Percentiles rank a stretch among this genome's conserved stretches.
phyloP scores from a whole-genome alignment of 2,113 vertebrate genomes.

The Pontoporia blainvillei region DNA sequence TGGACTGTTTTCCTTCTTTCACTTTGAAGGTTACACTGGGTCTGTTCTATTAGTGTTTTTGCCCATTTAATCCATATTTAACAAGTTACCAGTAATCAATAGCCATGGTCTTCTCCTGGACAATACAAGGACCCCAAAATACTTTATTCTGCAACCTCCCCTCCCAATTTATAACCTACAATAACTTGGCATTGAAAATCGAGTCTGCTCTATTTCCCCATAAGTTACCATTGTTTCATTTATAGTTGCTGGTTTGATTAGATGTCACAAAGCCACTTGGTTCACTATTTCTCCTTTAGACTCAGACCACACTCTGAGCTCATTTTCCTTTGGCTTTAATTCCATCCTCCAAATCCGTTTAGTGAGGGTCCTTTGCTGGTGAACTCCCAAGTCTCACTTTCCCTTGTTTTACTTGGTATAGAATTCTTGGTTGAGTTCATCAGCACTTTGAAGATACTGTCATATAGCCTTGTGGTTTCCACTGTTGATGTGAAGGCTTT shows the following conservation, averaged over 20 bases:
- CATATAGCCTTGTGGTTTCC: not conserved
- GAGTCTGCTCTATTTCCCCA: not conserved
- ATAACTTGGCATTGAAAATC: not conserved
- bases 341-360: not conserved
- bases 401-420: not conserved
- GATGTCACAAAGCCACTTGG: not conserved
- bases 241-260: not conserved
- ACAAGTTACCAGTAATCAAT: not conserved
- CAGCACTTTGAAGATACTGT: not conserved
- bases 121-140: not conserved
- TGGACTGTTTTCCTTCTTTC: too few relatives aligned
- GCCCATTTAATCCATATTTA: not conserved
- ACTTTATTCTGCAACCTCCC: not conserved
- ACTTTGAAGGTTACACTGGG: too few relatives aligned
- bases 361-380: not conserved
- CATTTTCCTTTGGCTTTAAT: not conserved
- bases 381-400: not conserved
- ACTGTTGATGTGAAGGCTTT: not conserved
- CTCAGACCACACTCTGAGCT: not conserved
- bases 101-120: not conserved
- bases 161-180: not conserved
- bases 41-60: not conserved
- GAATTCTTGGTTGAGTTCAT: not conserved
- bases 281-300: not conserved
- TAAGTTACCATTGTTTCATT: not conserved